phyloP scores from a whole-genome alignment of 2,888 invertebrate genomes.

The Rugalucina vietnamica region DNA sequence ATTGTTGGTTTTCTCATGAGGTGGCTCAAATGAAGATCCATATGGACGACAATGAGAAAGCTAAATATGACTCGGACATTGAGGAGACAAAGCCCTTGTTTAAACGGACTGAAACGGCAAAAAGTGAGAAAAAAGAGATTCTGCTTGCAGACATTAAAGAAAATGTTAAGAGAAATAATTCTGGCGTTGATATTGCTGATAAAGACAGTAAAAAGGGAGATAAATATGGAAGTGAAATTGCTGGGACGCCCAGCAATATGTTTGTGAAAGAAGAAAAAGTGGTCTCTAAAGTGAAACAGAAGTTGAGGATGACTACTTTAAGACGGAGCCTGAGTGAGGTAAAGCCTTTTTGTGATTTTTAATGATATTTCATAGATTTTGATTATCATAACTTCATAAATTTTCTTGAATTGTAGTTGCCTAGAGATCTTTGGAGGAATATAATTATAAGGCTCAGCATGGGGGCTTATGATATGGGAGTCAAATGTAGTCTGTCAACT shows the following conservation, averaged over 20 bases:
- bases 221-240: too few relatives aligned
- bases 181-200: neutral
- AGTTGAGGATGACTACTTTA: neutral
- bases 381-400: too few relatives aligned
- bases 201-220: neutral
- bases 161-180: neutral
- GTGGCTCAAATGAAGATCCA: slow-evolving; percentile 18
- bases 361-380: too few relatives aligned
- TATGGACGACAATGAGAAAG: slow-evolving; percentile 18
- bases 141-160: neutral
- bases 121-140: neutral
- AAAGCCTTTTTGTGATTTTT: neutral
- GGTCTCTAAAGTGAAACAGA: neutral
- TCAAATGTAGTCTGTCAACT: too few relatives aligned
- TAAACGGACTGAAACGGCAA: neutral
- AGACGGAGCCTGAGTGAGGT: slow-evolving; percentile 23
- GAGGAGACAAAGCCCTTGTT: neutral
- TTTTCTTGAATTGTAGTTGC: too few relatives aligned
- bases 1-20: neutral
- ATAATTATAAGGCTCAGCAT: too few relatives aligned
- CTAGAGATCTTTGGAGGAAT: too few relatives aligned
- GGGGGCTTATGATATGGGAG: too few relatives aligned
- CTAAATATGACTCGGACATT: neutral
- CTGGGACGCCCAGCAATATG: neutral
- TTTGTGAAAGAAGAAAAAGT: neutral